These are phyloP conservation scores for Hirtodrosophila histrioides DNA, from an alignment of 2,888 invertebrate species.

Conservation along the genomic window DNA sequence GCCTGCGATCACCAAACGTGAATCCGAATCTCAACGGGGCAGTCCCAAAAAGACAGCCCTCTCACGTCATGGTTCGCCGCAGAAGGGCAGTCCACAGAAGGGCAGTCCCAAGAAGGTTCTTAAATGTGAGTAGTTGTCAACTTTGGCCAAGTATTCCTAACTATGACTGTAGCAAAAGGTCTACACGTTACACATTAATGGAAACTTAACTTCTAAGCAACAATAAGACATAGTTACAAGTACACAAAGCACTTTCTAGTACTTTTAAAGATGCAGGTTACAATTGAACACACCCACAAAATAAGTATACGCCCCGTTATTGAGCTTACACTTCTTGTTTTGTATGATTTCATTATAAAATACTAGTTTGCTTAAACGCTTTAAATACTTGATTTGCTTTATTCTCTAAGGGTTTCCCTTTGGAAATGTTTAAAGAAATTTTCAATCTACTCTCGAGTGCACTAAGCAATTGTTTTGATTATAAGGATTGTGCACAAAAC, in stretches of 20 bases:
- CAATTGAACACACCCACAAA: constrained; percentile 54
- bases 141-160: neutral
- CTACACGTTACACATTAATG: constrained; percentile 41
- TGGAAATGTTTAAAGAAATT: constrained; percentile 31
- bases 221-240: constrained; percentile 37
- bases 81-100: constrained; percentile 85
- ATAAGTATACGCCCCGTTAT: constrained; percentile 65
- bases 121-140: constrained; percentile 82
- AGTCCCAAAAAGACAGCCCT: constrained; percentile 84
- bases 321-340: constrained; percentile 23
- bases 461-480: constrained; percentile 46
- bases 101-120: constrained; percentile 86
- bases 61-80: constrained; percentile 84
- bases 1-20: constrained; percentile 86
- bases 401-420: constrained; percentile 15
- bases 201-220: constrained; percentile 57
- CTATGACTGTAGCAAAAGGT: constrained; percentile 39
- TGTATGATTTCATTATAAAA: constrained; percentile 35
- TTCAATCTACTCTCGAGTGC: constrained; percentile 44
- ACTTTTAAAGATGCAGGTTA: constrained; percentile 44
- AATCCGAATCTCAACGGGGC: constrained; percentile 84
- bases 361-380: constrained; percentile 60
- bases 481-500: constrained; percentile 43
- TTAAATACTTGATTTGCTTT: constrained; percentile 53
- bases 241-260: constrained; percentile 53